These are phyloP conservation scores for Sialis lutaria DNA, from an alignment of 2,888 invertebrate genomes.

Conservation along the genomic window DNA sequence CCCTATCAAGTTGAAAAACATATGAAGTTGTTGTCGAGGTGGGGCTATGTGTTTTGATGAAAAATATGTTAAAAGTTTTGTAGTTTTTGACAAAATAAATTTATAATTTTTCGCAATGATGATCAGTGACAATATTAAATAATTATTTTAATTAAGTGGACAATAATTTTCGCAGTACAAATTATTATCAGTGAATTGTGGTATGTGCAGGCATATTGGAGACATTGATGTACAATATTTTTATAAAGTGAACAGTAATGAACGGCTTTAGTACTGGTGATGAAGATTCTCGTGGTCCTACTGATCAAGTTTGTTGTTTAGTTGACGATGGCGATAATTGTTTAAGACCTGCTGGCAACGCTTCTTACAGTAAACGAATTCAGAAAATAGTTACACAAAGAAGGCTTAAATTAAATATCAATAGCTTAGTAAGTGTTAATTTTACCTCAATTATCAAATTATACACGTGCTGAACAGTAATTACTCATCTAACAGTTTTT, in stretches of 20 bases:
- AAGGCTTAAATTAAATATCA: conserved; percentile 74
- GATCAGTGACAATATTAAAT: no score
- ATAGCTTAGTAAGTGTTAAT: conserved; percentile 43
- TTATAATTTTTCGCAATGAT: no score
- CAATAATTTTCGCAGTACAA: no score
- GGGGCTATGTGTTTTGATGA: not conserved
- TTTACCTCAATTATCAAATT: not conserved
- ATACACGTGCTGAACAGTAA: not conserved
- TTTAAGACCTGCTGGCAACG: conserved; percentile 76
- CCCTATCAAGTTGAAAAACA: conserved; percentile 2
- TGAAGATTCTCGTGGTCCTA: conserved; percentile 76
- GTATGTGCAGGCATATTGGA: no score
- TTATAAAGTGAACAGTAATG: conserved; percentile 29
- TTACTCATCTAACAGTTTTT: not conserved
- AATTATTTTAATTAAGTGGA: no score
- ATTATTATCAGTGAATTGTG: no score
- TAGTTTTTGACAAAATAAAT: no score
- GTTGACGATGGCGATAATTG: conserved; percentile 80
- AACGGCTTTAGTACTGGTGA: conserved; percentile 86
- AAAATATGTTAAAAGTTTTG: no score
- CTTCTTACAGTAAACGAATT: conserved; percentile 90
- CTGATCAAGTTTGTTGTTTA: conserved; percentile 83
- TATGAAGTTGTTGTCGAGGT: not conserved
- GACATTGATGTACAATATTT: not conserved
- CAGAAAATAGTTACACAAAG: conserved; percentile 89